Percentiles rank a stretch among this genome's conserved stretches.
Conservation (phyloP, 92 coral and sea anemone species). For the Porites evermanni region DNA sequence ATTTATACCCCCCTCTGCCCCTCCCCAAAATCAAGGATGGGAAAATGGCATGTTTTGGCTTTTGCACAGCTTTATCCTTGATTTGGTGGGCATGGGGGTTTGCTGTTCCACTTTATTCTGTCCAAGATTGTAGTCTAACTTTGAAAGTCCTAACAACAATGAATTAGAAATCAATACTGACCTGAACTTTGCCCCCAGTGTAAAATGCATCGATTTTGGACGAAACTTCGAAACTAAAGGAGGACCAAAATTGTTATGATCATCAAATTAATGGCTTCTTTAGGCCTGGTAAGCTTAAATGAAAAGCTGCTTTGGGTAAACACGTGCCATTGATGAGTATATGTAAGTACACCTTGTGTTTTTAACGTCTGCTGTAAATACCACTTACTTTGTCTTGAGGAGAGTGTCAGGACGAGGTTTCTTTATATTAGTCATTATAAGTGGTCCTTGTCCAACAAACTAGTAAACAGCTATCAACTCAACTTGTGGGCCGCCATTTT, state of each 20-base stretch:
- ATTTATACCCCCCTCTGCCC: too few species aligned
- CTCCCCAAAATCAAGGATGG: too few species aligned
- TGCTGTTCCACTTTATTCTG: too few species aligned
- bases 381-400: constrained; percentile 52
- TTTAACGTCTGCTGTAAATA: too few species aligned
- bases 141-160: neutral
- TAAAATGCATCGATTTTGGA: constrained; percentile 93
- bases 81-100: too few species aligned
- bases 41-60: too few species aligned
- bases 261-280: neutral
- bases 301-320: neutral
- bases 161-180: constrained; percentile 13
- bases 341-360: neutral
- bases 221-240: constrained; percentile 75
- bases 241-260: neutral
- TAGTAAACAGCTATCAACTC: too few species aligned
- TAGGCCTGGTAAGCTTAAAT: neutral
- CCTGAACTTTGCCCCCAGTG: constrained; percentile 99
- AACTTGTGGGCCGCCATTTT: too few species aligned
- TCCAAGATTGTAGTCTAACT: too few species aligned
- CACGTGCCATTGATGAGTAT: constrained; percentile 15
- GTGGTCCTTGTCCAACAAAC: neutral
- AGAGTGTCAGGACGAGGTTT: constrained; percentile 12
- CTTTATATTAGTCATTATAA: constrained; percentile 10
- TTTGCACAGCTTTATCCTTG: too few species aligned